These are phyloP conservation scores for Lethenteron reissneri DNA, from an alignment of 2,113 vertebrate genomes.

Conservation along the genomic window DNA sequence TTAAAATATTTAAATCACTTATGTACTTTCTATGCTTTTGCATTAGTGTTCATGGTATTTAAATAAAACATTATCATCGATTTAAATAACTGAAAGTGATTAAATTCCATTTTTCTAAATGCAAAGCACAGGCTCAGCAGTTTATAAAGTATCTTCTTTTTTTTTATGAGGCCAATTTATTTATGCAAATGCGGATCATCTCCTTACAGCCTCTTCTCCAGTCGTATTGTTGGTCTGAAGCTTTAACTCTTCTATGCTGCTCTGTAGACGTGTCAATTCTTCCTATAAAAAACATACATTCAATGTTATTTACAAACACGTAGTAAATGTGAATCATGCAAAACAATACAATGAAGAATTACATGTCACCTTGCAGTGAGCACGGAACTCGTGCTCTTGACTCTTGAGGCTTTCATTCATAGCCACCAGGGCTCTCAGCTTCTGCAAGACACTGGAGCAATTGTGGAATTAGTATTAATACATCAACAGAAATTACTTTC, in stretches of 20 bases:
- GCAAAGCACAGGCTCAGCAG: background rate
- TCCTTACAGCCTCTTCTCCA: constrained; percentile 44
- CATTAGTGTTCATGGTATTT: too few relatives aligned
- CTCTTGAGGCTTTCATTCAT: constrained; percentile 78
- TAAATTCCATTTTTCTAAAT: background rate
- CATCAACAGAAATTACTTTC: too few relatives aligned
- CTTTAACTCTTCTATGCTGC: constrained; percentile 51
- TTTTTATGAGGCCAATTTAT: background rate
- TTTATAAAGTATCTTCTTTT: background rate
- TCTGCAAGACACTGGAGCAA: constrained; percentile 40
- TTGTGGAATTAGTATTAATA: background rate
- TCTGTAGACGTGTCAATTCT: constrained; percentile 68
- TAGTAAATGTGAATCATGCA: background rate
- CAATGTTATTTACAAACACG: background rate
- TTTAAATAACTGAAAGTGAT: too few relatives aligned
- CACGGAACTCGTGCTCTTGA: constrained; percentile 75
- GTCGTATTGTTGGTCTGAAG: constrained; percentile 24
- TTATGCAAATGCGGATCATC: background rate
- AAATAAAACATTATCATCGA: too few relatives aligned
- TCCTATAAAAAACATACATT: constrained; percentile 29
- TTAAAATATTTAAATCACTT: too few relatives aligned
- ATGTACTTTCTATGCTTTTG: too few relatives aligned
- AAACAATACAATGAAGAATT: background rate
- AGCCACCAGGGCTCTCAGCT: constrained; percentile 48
- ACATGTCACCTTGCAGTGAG: constrained; percentile 52